A percentile compares a stretch with the other conserved stretches of the same genome.
Conservation (phyloP, 1,140 invertebrate genomes). For the Apocrypta bakeri region DNA sequence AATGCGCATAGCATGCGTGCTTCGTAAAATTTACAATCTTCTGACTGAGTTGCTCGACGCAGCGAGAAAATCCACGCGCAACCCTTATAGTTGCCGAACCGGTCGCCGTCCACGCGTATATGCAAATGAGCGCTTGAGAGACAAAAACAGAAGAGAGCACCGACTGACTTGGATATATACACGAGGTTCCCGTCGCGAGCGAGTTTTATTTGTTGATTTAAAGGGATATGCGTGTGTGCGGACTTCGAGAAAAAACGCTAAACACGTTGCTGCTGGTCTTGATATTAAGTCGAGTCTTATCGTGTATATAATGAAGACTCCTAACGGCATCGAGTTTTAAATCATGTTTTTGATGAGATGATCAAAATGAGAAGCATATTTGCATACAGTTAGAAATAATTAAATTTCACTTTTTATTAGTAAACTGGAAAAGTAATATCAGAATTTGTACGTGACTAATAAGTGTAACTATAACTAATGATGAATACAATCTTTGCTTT, state of each 20-base stretch:
- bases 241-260: background rate
- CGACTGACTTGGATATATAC: background rate
- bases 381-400: no score
- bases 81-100: conserved; percentile 17
- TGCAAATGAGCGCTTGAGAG: conserved; percentile 1
- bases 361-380: no score
- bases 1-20: background rate
- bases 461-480: no score
- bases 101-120: conserved; percentile 13
- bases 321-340: no score
- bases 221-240: background rate
- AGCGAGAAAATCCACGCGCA: conserved; percentile 1
- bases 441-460: no score
- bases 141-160: conserved; percentile 6
- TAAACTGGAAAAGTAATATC: no score
- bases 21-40: conserved; percentile 32
- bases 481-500: no score
- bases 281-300: background rate
- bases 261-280: background rate
- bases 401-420: no score
- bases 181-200: background rate
- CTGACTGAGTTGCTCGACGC: background rate
- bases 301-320: no score
- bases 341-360: no score
- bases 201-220: background rate